A percentile compares a stretch with the other conserved stretches of the same genome.
Conservation (phyloP, 2,113 vertebrate species). For the Phalacrocorax brasilianus region DNA sequence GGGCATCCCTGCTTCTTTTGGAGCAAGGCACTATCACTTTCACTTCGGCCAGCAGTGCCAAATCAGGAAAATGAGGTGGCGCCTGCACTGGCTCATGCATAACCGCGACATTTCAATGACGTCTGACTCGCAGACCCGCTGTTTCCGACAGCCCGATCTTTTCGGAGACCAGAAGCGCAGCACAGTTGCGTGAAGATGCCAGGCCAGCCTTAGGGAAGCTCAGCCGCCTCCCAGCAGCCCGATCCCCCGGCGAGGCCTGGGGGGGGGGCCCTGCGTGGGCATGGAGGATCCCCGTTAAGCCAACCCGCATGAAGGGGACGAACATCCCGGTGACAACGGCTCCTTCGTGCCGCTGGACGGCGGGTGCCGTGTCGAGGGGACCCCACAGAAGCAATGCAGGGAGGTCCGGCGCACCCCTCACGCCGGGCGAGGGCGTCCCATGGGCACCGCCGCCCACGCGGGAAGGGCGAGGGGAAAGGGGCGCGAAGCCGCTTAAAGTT, state of each 20-base stretch:
- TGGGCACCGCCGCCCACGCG: accelerated
- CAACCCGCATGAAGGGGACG: accelerated
- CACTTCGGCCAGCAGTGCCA: background rate
- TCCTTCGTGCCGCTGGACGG: too few species aligned
- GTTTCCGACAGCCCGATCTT: background rate
- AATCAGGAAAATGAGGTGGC: background rate
- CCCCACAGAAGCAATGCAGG: accelerated
- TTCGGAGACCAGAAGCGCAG: background rate
- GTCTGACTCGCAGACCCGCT: background rate
- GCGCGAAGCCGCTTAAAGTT: accelerated
- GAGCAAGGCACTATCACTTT: background rate
- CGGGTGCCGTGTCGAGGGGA: accelerated
- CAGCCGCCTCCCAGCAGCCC: background rate
- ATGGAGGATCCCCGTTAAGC: accelerated
- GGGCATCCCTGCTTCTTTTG: background rate
- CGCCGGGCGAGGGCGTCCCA: accelerated
- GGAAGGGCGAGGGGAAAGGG: too few species aligned
- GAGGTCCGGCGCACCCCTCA: accelerated
- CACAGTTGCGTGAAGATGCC: background rate
- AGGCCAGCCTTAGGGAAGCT: accelerated
- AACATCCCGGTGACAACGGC: accelerated
- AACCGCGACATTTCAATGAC: background rate
- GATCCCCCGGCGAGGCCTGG: too few species aligned
- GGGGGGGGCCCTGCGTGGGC: background rate
- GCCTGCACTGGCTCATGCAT: background rate